Evolutionary conservation across 1,140 invertebrate species (phyloP).

Genomic region (Stegodyphus dumicola): DNA sequence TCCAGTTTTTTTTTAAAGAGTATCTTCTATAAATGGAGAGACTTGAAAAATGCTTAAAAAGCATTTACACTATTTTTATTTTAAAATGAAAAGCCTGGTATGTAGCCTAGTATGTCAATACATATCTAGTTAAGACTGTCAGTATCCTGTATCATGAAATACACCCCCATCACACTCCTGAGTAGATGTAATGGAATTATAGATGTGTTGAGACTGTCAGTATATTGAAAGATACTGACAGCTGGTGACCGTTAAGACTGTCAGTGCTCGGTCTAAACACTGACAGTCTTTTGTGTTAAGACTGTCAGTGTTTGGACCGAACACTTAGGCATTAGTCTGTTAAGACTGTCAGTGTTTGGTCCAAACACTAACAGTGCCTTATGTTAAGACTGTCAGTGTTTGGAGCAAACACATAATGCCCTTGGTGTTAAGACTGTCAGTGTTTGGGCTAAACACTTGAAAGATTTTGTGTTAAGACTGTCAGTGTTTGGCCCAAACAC

Average conservation of each 20-base stretch:
- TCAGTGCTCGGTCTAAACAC: slow-evolving; percentile 17
- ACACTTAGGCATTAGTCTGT: neutral
- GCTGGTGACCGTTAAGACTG: slow-evolving; percentile 25
- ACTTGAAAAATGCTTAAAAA: too few relatives aligned
- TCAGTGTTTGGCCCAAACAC: slow-evolving; percentile 40
- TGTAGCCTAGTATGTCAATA: too few relatives aligned
- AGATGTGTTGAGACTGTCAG: slow-evolving; percentile 38
- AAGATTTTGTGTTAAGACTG: slow-evolving; percentile 18
- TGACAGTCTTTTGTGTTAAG: slow-evolving; percentile 3
- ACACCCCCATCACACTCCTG: too few relatives aligned
- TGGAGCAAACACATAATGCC: neutral
- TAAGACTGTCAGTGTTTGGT: slow-evolving; percentile 53
- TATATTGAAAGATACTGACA: too few relatives aligned
- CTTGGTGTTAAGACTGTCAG: slow-evolving; percentile 25
- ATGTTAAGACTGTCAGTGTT: slow-evolving; percentile 49
- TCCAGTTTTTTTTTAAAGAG: too few relatives aligned
- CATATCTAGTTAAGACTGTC: too few relatives aligned
- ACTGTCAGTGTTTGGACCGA: slow-evolving; percentile 38
- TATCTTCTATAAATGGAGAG: too few relatives aligned
- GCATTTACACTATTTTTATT: too few relatives aligned
- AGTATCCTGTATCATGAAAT: too few relatives aligned
- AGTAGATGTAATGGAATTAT: too few relatives aligned
- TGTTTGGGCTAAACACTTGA: slow-evolving; percentile 6
- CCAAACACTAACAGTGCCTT: neutral
- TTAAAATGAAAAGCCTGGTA: too few relatives aligned